Base-by-base conservation (phyloP, 2,797 vertebrate genomes). In the Gambelia wislizenii region DNA sequence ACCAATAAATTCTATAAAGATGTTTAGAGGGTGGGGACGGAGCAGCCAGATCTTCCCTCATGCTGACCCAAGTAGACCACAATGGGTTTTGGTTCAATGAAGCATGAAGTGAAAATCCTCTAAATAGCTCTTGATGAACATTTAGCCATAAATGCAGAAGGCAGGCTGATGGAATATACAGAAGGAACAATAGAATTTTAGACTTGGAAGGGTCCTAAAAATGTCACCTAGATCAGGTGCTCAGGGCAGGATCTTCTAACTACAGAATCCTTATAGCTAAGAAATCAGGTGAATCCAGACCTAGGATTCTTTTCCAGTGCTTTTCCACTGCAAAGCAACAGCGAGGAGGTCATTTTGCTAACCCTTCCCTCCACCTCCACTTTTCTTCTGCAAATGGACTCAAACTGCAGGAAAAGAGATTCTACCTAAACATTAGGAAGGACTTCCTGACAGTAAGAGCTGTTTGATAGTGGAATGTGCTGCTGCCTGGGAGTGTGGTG, bases 41-140 rank as follows among this genome's bases (percentile, higher is more conserved):
- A 91, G 79, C 33, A 64, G 25, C 39, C 7, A 87, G 2, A 72
- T 92, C 90, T 88, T 89, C 85, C 92, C 3, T 47, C 80, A 76
- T 81, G 89, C 59, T 83, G 92, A 94, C 86, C 83, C 16, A 83
- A 95, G 89, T 72, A 79, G 84, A 89, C 82, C 86, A 89, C 85
- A 92, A 88, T 0, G 0, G 54, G 27, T 75, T 85, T 25, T 56
- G 22, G 89, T 44, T 80, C 83, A 94, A 79, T 33, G 88, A 94
- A 92, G 83, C 91, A 72, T 89, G 30, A 92, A 87, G 47, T 56
- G n/a, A 91, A 86, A 89, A 81, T 18, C 85, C 87, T 78, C 89
- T 91, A 91, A 95, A 92, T 0, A 90, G 70, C 89, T 86, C 83
- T 88, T 76, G 75, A 84, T 88, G 81, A 78, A 64, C 0, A 89